Evolutionary conservation across 2,113 vertebrate species (phyloP), one percentile per base, ranked within the genome.

Genomic region (Tetrax tetrax): DNA sequence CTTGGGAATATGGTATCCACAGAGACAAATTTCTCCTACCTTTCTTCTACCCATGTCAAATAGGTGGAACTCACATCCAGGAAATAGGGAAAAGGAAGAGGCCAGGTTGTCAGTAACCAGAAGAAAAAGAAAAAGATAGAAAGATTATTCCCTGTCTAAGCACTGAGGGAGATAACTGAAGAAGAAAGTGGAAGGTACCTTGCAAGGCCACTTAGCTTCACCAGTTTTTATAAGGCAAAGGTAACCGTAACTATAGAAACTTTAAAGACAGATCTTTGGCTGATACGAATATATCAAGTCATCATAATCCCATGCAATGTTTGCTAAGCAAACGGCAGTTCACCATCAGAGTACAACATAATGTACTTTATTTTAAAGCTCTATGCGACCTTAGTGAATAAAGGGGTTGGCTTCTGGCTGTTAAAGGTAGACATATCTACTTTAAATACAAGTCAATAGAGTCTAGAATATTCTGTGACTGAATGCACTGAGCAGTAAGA

Each of bases 81-180:
- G 83, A 96, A 96, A 89, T 63, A 90, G 76, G 88, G 65, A 66
- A 96, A 97, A 88, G 90, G 90, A 94, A 96, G 95, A 90, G 56
- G 82, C 85, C 82, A 95, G 68, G 90, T 83, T 89, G 82, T n/a
- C 96, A 96, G 95, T 93, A 89, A 95, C 50, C 71, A 96, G 60
- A 76, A 96, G 68, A 93, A 83, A 96, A 92, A 96, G 88, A 95
- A 78, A 96, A 85, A 92, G 79, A 95, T 43, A 94, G 92, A 93
- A 88, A 71, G 33, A 96, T 96, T 95, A 96, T 78, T 95, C 91
- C 86, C 86, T 91, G 69, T 79, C 69, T 84, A 66, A 86, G 21
- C 31, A 93, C 1, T 66, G 50, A 66, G 10, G 51, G 76, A 75
- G 38, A 77, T n/a, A 80, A 81, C 7, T 38, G 83, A 88, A 89